phyloP scores from a whole-genome alignment of 2,113 vertebrate genomes.

The Microtus ochrogaster region DNA sequence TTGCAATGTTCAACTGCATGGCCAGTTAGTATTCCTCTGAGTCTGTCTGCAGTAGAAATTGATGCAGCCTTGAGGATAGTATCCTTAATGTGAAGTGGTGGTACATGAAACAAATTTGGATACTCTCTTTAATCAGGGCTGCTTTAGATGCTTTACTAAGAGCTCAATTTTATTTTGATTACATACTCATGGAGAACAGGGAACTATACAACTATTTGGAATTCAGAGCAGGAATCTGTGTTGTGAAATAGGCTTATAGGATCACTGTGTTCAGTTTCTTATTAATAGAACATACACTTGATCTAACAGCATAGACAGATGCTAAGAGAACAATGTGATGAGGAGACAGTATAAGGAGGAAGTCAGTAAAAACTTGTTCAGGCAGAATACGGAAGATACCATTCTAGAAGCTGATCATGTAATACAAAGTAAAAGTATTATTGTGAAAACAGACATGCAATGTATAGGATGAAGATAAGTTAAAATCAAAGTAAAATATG shows the following conservation, averaged over 20 bases:
- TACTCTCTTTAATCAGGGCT: neutral
- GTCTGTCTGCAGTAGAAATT: neutral
- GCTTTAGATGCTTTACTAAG: neutral
- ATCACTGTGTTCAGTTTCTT: neutral
- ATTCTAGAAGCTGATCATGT: neutral
- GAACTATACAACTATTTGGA: neutral
- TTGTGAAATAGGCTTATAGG: neutral
- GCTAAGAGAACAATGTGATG: rapidly evolving
- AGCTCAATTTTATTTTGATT: neutral
- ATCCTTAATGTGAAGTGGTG: neutral
- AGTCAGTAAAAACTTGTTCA: neutral
- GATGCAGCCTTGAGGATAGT: neutral
- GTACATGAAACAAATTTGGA: neutral
- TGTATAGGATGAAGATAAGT: neutral
- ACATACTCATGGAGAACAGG: neutral
- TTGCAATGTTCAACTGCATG: neutral
- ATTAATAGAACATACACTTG: neutral
- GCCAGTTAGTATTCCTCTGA: neutral
- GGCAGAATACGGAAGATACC: neutral
- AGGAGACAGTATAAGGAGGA: neutral
- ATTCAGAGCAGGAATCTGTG: neutral
- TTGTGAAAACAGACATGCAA: neutral
- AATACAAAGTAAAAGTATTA: neutral
- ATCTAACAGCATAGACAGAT: neutral
- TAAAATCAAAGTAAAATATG: neutral